A percentile compares a stretch with the other conserved stretches of the same genome.
phyloP scores from a whole-genome alignment of 1,140 invertebrate genomes.

The Euwallacea fornicatus region DNA sequence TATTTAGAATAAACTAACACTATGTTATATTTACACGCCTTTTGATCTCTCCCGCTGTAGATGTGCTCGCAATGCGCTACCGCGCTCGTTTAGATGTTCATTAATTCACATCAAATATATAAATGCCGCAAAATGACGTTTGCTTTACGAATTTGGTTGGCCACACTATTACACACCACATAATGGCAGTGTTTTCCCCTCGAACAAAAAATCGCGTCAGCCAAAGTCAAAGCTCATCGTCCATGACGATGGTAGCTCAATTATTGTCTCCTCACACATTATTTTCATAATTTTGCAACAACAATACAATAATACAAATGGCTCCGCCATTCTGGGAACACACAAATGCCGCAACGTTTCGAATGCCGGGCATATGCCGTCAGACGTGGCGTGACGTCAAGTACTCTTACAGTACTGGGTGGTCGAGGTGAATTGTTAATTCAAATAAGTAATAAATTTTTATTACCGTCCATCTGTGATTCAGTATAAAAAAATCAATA shows the following conservation, averaged over 20 bases:
- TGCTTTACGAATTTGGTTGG: too few relatives aligned
- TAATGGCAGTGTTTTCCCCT: too few relatives aligned
- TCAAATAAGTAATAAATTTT: neutral
- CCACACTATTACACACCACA: too few relatives aligned
- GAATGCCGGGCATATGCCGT: neutral
- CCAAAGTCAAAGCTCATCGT: slow-evolving; percentile 11
- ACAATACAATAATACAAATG: slow-evolving; percentile 19
- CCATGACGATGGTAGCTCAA: neutral
- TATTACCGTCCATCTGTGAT: too few relatives aligned
- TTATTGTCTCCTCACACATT: slow-evolving; percentile 9
- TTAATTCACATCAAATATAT: too few relatives aligned
- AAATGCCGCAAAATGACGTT: too few relatives aligned
- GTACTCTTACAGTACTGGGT: neutral
- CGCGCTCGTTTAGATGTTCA: too few relatives aligned
- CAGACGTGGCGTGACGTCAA: slow-evolving; percentile 5
- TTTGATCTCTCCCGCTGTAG: too few relatives aligned
- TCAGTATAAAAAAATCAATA: too few relatives aligned
- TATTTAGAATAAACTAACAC: too few relatives aligned
- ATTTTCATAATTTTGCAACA: slow-evolving; percentile 14
- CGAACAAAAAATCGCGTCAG: neutral
- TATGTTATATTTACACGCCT: too few relatives aligned
- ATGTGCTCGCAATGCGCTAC: too few relatives aligned
- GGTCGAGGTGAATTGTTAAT: slow-evolving; percentile 11
- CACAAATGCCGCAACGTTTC: slow-evolving; percentile 1
- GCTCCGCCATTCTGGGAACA: slow-evolving; percentile 7